Evolutionary conservation across 2,888 invertebrate species (phyloP).

Genomic region (Eubasilissa splendida): DNA sequence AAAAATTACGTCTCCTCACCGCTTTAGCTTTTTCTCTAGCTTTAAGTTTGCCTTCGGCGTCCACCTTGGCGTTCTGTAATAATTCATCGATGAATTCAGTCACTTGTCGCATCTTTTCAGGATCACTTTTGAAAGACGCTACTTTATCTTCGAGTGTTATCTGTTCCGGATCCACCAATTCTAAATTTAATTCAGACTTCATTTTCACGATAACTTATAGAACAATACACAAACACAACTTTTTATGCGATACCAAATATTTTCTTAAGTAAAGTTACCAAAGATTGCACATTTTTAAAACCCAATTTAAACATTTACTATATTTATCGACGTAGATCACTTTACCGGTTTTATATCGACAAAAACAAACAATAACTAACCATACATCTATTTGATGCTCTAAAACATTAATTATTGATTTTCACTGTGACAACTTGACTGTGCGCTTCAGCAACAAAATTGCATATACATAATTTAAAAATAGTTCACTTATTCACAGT

Average conservation of each 20-base stretch:
- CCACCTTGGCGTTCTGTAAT: slow-evolving; percentile 70
- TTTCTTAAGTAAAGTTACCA: background rate
- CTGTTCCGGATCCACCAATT: slow-evolving; percentile 61
- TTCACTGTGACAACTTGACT: slow-evolving; percentile 31
- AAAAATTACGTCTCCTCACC: slow-evolving; percentile 64
- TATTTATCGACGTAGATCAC: background rate
- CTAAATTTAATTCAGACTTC: slow-evolving; percentile 58
- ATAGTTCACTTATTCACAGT: background rate
- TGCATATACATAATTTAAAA: slow-evolving; percentile 12
- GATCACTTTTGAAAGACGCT: slow-evolving; percentile 74
- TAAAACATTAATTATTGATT: slow-evolving; percentile 37
- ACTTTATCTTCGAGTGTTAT: slow-evolving; percentile 69
- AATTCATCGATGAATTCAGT: slow-evolving; percentile 76
- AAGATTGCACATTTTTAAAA: background rate
- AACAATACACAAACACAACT: background rate
- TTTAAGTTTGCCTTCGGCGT: slow-evolving; percentile 73
- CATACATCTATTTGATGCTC: slow-evolving; percentile 3
- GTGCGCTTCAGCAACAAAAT: background rate
- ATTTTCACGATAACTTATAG: slow-evolving; percentile 39
- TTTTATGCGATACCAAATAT: background rate
- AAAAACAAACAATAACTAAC: too few species aligned
- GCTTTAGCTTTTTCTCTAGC: slow-evolving; percentile 74
- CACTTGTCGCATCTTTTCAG: slow-evolving; percentile 74
- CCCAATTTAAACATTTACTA: background rate
- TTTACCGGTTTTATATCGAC: too few species aligned